Evolutionary conservation across 1,140 invertebrate genomes (phyloP).

Genomic region (Venturia canescens): DNA sequence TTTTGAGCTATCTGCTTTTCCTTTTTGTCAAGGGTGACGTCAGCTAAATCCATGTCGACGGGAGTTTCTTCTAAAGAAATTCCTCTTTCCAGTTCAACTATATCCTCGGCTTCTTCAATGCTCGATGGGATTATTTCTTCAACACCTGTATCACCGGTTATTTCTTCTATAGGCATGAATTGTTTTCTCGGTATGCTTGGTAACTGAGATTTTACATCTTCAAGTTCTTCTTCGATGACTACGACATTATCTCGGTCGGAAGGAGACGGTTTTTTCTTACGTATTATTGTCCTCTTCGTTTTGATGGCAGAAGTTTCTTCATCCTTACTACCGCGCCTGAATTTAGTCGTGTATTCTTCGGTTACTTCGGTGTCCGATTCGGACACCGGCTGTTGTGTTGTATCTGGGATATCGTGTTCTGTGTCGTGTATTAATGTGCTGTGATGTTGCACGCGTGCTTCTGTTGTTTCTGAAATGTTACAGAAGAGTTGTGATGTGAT

Average conservation of each 20-base stretch:
- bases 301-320: slow-evolving; percentile 72
- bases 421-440: slow-evolving; percentile 72
- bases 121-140: slow-evolving; percentile 63
- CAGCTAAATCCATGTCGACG: slow-evolving; percentile 14
- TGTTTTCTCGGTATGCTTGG: slow-evolving; percentile 70
- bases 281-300: slow-evolving; percentile 72
- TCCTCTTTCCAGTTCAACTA: slow-evolving; percentile 53
- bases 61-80: slow-evolving; percentile 30
- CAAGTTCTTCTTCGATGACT: slow-evolving; percentile 74
- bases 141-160: slow-evolving; percentile 58
- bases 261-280: slow-evolving; percentile 60
- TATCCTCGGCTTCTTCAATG: slow-evolving; percentile 58
- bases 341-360: slow-evolving; percentile 74
- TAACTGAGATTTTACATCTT: slow-evolving; percentile 64
- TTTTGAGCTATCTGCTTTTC: slow-evolving; percentile 64
- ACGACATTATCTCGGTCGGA: slow-evolving; percentile 63
- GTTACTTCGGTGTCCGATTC: slow-evolving; percentile 73
- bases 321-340: slow-evolving; percentile 71
- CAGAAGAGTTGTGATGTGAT: slow-evolving; percentile 65
- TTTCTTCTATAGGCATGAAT: slow-evolving; percentile 72
- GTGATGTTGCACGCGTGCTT: slow-evolving; percentile 74
- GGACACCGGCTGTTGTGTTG: slow-evolving; percentile 60
- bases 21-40: slow-evolving; percentile 56
- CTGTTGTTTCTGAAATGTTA: slow-evolving; percentile 76
- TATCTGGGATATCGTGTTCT: slow-evolving; percentile 73